Base-by-base conservation (phyloP, 2,888 invertebrate species). In the Hydroisotoma schaefferi region DNA sequence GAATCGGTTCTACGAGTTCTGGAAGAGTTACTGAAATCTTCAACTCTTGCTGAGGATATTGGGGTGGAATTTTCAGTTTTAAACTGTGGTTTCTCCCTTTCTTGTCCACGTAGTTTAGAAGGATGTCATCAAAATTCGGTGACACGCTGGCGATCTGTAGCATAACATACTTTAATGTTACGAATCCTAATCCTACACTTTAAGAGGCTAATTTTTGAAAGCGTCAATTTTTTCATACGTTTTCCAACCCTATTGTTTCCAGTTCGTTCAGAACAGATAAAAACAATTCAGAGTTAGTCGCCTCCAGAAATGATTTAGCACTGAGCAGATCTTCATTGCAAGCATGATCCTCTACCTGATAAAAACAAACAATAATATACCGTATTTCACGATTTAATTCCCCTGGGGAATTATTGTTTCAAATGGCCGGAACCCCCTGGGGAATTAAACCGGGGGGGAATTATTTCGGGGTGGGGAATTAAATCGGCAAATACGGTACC, bases 141-240 rank as follows among this genome's bases (percentile, higher is more conserved):
- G 65, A 56, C 3, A 59, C 49, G 22, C 15, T 51, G 2, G 40
- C 44, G n/a, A 69, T 53, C 69, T 69, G 46, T n/a, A n/a, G n/a
- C n/a, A n/a, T n/a, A n/a, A n/a, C n/a, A n/a, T n/a, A n/a, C n/a
- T 27, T 2, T 18, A 38, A 12, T 22, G 37, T 8, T 8, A 26
- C 23, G 27, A 22, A 22, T n/a, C 5, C 40, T n/a, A 10, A 4
- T 26, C 15, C 28, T n/a, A 18, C 2, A 26, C 10, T 18, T 49
- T 20, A 33, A 40, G 27, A 5, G 38, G 12, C 43, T n/a, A n/a
- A n/a, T n/a, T n/a, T n/a, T n/a, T n/a, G n/a, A n/a, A n/a, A n/a
- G n/a, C n/a, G n/a, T n/a, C n/a, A n/a, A n/a, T n/a, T n/a, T n/a
- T n/a, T n/a, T n/a, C 54, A 27, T 46, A 66, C 66, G 23, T 68